Evolutionary conservation across 2,888 invertebrate species (phyloP).

Genomic region (Tachina lurida): DNA sequence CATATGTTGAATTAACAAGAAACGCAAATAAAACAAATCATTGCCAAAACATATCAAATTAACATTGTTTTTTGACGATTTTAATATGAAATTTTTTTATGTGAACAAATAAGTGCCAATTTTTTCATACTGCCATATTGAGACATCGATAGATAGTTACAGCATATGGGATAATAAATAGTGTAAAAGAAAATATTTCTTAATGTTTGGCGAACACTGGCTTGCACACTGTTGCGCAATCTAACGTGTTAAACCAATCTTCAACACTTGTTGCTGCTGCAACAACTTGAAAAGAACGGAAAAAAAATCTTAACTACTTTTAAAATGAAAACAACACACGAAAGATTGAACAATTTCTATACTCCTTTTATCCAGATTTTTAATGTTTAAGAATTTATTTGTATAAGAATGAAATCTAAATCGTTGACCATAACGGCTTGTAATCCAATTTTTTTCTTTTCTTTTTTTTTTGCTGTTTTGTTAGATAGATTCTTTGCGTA

Average conservation of each 20-base stretch:
- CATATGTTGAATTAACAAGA: no score
- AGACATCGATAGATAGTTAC: no score
- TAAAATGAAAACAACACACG: constrained; percentile 57
- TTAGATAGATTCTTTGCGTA: constrained; percentile 55
- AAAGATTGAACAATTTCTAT: constrained; percentile 42
- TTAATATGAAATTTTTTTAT: no score
- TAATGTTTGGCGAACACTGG: constrained; percentile 21
- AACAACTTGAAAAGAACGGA: constrained; percentile 21
- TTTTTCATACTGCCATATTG: no score
- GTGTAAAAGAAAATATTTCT: background rate
- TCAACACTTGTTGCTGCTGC: constrained; percentile 66
- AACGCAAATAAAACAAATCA: no score
- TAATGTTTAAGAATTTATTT: constrained; percentile 51
- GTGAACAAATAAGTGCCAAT: no score
- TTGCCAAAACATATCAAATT: no score
- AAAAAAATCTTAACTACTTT: constrained; percentile 40
- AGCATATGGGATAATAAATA: no score
- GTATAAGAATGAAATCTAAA: constrained; percentile 64
- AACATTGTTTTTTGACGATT: no score
- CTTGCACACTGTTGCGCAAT: constrained; percentile 21
- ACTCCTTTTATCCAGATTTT: constrained; percentile 51
- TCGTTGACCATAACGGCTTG: constrained; percentile 71
- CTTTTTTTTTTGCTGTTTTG: constrained; percentile 39
- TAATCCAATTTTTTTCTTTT: constrained; percentile 58
- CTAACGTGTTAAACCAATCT: constrained; percentile 57